phyloP scores from a whole-genome alignment of 2,797 vertebrate species.

The Anomalospiza imberbis region DNA sequence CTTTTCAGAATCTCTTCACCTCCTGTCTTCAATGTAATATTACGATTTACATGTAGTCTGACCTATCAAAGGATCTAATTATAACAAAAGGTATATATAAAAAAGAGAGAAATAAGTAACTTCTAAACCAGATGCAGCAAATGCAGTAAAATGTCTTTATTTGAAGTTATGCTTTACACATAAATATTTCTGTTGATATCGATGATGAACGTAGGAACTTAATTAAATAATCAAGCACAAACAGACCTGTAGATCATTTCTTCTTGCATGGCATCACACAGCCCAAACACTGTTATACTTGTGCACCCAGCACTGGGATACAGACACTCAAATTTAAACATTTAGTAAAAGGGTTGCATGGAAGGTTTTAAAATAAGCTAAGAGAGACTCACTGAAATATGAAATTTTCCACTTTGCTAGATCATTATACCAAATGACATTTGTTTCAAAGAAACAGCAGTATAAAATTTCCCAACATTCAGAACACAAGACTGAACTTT shows the following conservation, averaged over 20 bases:
- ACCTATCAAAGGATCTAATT: not conserved
- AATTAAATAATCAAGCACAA: not conserved
- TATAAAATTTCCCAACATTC: not conserved
- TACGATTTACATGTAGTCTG: not conserved
- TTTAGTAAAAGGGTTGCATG: not conserved
- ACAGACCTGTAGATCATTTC: not conserved
- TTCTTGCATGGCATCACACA: not conserved
- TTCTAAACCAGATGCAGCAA: not conserved
- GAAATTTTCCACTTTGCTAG: not conserved
- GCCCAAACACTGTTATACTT: not conserved
- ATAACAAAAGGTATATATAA: not conserved
- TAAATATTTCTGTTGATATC: not conserved
- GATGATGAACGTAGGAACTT: not conserved
- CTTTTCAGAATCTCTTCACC: not conserved
- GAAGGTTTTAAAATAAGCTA: not conserved
- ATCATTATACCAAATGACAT: not conserved
- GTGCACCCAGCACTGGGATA: not conserved
- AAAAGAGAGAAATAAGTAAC: not conserved
- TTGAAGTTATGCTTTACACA: not conserved
- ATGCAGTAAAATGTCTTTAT: not conserved
- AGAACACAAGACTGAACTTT: not conserved
- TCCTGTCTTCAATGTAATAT: not conserved
- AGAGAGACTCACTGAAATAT: not conserved
- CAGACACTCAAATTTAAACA: not conserved
- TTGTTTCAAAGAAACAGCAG: not conserved